A percentile compares a stretch with the other conserved stretches of the same genome.
phyloP scores from a whole-genome alignment of 2,113 vertebrate genomes.

The Nerophis lumbriciformis region DNA sequence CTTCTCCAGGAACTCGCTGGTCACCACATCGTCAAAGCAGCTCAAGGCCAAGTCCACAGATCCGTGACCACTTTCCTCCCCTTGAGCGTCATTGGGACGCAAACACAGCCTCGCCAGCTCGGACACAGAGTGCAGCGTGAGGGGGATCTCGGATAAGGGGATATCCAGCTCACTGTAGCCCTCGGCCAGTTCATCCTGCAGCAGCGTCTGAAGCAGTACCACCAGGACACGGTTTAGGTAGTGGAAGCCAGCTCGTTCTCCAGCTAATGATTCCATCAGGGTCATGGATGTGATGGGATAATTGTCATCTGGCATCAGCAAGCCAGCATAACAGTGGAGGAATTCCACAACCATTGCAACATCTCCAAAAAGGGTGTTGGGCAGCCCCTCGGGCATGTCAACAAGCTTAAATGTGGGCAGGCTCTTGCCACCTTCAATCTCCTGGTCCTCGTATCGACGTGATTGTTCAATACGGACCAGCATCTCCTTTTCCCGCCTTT shows the following conservation, averaged over 20 bases:
- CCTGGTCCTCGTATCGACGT: constrained; percentile 89
- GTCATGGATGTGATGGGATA: constrained; percentile 87
- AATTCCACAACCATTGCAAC: constrained; percentile 94
- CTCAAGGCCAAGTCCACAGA: constrained; percentile 70
- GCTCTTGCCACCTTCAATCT: constrained; percentile 78
- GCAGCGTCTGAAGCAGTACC: constrained; percentile 88
- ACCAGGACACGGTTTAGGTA: constrained; percentile 91
- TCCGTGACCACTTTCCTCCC: constrained; percentile 78
- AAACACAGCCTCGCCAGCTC: constrained; percentile 91
- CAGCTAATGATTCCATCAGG: constrained; percentile 88
- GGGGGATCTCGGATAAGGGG: constrained; percentile 90
- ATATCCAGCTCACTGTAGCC: constrained; percentile 94
- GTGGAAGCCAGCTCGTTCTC: constrained; percentile 85
- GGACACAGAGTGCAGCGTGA: constrained; percentile 89
- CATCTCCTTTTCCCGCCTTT: constrained; percentile 87
- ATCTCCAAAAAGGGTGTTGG: constrained; percentile 90
- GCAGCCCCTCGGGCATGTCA: constrained; percentile 92
- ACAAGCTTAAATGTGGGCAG: constrained; percentile 85
- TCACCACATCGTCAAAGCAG: constrained; percentile 84
- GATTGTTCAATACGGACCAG: constrained; percentile 83
- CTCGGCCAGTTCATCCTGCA: constrained; percentile 95
- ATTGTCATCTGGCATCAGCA: constrained; percentile 89
- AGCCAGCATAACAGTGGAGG: constrained; percentile 85
- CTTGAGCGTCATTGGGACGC: constrained; percentile 83
- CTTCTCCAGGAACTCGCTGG: constrained; percentile 87